Evolutionary conservation across 1,140 invertebrate species (phyloP).

Genomic region (Drosophila insularis): DNA sequence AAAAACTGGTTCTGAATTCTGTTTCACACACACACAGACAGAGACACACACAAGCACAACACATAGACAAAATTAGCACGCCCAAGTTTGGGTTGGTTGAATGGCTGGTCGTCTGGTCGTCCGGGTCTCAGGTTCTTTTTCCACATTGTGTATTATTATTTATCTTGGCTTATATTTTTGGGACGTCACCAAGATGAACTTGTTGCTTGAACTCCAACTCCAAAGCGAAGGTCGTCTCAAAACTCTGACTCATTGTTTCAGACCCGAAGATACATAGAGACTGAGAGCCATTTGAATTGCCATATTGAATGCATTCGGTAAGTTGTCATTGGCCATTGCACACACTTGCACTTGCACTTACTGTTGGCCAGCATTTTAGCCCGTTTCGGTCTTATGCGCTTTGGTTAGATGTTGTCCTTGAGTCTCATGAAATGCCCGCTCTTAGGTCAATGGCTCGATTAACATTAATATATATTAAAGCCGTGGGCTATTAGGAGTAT

Average conservation of each 20-base stretch:
- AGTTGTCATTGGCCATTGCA: neutral
- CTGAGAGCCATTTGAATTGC: constrained; percentile 14
- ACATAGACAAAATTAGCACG: constrained; percentile 23
- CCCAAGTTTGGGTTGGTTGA: constrained; percentile 3
- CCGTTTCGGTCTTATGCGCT: neutral
- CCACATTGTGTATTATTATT: constrained; percentile 8
- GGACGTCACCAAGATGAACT: constrained; percentile 62
- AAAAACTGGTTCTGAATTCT: constrained; percentile 47
- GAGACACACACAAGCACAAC: neutral
- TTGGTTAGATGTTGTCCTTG: constrained; percentile 3
- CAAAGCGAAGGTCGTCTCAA: constrained; percentile 33
- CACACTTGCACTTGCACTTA: too few species aligned
- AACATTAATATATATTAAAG: neutral
- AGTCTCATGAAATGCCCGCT: neutral
- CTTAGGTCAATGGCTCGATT: neutral
- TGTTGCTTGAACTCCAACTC: constrained; percentile 64
- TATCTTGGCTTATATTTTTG: constrained; percentile 7
- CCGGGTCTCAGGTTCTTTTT: constrained; percentile 11
- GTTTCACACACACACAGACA: constrained; percentile 3
- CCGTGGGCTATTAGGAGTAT: neutral
- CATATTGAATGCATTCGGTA: neutral
- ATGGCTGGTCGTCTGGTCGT: neutral
- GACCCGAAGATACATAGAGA: neutral
- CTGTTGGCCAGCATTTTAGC: too few species aligned
- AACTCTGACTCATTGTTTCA: neutral